These are phyloP conservation scores for Palythoa grandis DNA, from an alignment of 92 coral and sea anemone genomes.

Conservation along the genomic window DNA sequence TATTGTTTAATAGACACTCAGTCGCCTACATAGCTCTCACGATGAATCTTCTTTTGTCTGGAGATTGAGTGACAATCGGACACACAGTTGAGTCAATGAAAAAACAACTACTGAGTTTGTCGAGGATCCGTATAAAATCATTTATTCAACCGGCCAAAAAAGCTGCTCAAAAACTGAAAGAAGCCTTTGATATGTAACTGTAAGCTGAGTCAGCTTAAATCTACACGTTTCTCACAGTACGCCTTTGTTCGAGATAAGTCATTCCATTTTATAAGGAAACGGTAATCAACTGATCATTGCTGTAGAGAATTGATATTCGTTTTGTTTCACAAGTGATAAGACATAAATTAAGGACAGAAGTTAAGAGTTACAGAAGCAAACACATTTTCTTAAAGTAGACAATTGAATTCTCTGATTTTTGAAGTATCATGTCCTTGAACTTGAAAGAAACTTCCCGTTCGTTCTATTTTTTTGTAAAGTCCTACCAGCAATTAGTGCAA, in stretches of 20 bases:
- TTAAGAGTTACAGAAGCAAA: neutral
- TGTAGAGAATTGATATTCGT: no score
- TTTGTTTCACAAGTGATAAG: neutral
- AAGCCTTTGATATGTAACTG: no score
- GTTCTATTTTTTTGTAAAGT: neutral
- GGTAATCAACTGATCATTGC: no score
- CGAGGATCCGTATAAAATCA: no score
- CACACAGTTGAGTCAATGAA: neutral
- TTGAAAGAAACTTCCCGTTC: neutral
- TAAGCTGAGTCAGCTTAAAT: no score
- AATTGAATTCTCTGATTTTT: neutral
- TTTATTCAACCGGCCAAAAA: no score
- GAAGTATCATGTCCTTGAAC: neutral
- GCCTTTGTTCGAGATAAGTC: no score
- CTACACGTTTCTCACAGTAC: no score
- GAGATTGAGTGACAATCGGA: neutral
- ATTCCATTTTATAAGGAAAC: no score
- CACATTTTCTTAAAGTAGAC: neutral
- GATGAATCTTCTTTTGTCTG: slow-evolving; percentile 20
- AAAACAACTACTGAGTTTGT: neutral
- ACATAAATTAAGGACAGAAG: neutral
- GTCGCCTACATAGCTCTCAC: neutral
- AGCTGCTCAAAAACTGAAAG: no score
- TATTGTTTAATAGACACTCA: slow-evolving; percentile 1
- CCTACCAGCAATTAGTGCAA: no score